Evolutionary conservation across 2,888 invertebrate species (phyloP), one percentile per base, ranked within the genome.

Genomic region (Dione vanillae): DNA sequence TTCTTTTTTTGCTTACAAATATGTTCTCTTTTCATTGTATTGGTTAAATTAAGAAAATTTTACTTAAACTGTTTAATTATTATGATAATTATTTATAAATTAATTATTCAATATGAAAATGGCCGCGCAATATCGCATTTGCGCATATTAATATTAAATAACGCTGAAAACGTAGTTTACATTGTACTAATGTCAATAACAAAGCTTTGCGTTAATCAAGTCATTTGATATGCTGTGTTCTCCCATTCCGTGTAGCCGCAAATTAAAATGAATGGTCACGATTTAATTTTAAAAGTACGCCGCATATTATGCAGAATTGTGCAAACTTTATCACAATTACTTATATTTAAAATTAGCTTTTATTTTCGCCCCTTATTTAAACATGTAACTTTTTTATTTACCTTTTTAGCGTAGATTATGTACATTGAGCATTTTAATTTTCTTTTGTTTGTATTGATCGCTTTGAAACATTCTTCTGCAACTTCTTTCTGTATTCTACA

Each of bases 251-350:
- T 19, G 37, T 62, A 51, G 16, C 70, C 62, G 72, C 75, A 78
- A 79, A 80, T 79, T 75, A 76, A 74, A 62, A 78, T 77, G 75
- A 81, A 81, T 78, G 74, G 67, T 62, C 67, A 64, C 72, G 75
- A 78, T 79, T 85, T 84, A 83, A 82, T 83, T 81, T 80, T 78
- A 71, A 76, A 80, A 79, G 77, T 78, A 76, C 66, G 71, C 69
- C 65, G 70, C 62, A 76, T 75, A 78, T 77, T 75, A 71, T 76
- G 70, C 74, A 73, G 67, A 62, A 74, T 78, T 74, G 74, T 76
- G 77, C 74, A 74, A 77, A 77, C 81, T 86, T 82, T 78, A 79
- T 82, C 83, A 81, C 81, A 83, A 86, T 87, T 86, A 85, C 81
- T 78, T 19, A 75, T 71, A 71, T 72, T 73, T 72, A 62, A 67